Evolutionary conservation across 2,113 vertebrate species (phyloP), one percentile per base, ranked within the genome.

Genomic region (Fregata magnificens): DNA sequence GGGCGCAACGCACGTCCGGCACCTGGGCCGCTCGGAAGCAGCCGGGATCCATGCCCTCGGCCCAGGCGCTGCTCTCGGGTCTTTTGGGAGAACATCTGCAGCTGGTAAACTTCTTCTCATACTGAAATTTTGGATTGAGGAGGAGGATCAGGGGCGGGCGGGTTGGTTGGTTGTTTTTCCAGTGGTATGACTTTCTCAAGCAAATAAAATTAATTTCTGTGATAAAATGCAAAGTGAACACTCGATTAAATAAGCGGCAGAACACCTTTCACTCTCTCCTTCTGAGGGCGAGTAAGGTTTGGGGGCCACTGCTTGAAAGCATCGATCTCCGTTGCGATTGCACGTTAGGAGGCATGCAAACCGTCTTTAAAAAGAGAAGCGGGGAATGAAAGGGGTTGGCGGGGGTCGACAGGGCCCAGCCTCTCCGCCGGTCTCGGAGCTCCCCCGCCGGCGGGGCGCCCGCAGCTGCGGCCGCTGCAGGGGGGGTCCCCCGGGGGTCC

Each of bases 381-480:
- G 7, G 36, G 10, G 49, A 9, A 4, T 4, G 19, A 8, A 16
- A 11, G 82, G 34, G 25, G 31, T 18, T 22, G 24, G 49, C 49
- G n/a, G n/a, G n/a, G n/a, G n/a, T n/a, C 20, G 16, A 24, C 10
- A 18, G 49, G 31, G n/a, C 22, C 4, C 1, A 21, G 65, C 34
- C 44, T 69, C 67, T 97, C 97, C 59, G n/a, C 88, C 63, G 89
- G 96, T 98, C 97, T 92, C 95, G 79, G 91, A 98, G 98, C 97
- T 89, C 98, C 98, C 88, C 95, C 94, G 94, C 52, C 79, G 85
- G 97, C 58, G 74, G 45, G 4, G 31, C 31, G 3, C n/a, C 14
- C 59, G 49, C 70, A 73, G 92, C 38, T 96, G 53, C 96, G 82
- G 66, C 65, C 10, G 21, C 52, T 6, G 53, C 8, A 8, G 13